Evolutionary conservation across 2,888 invertebrate genomes (phyloP).

Genomic region (Hirtodrosophila confusa): DNA sequence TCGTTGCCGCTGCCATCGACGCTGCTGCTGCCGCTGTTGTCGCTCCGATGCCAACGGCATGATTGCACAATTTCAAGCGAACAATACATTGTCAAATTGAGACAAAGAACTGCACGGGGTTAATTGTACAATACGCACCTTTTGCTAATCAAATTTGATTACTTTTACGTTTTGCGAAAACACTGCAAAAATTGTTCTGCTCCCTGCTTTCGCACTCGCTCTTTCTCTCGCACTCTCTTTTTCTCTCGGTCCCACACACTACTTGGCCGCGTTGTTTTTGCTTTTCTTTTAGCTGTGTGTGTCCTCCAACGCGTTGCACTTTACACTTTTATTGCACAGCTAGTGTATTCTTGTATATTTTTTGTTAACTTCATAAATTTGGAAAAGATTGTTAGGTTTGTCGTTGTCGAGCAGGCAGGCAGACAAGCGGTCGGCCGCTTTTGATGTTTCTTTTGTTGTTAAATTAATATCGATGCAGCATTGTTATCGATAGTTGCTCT

Average conservation of each 20-base stretch:
- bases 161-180: constrained; percentile 59
- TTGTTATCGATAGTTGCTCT: constrained; percentile 45
- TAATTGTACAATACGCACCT: constrained; percentile 65
- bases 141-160: constrained; percentile 48
- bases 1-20: constrained; percentile 30
- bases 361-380: constrained; percentile 21
- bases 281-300: constrained; percentile 23
- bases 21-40: constrained; percentile 15
- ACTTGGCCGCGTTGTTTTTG: constrained; percentile 47
- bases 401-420: constrained; percentile 36
- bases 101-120: constrained; percentile 43
- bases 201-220: constrained; percentile 36
- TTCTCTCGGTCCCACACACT: constrained; percentile 25
- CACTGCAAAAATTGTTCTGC: constrained; percentile 54
- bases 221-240: constrained; percentile 36
- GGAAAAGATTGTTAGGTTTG: constrained; percentile 24
- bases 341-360: constrained; percentile 14
- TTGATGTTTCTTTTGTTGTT: constrained; percentile 61
- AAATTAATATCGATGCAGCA: constrained; percentile 53
- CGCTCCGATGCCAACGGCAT: constrained; percentile 5
- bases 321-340: constrained; percentile 19
- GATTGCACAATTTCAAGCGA: constrained; percentile 64
- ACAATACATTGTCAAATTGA: constrained; percentile 7
- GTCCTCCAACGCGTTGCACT: constrained; percentile 20
- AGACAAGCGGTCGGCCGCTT: constrained; percentile 61